phyloP scores from a whole-genome alignment of 2,888 invertebrate genomes.

The Prosopocoilus inquinatus region DNA sequence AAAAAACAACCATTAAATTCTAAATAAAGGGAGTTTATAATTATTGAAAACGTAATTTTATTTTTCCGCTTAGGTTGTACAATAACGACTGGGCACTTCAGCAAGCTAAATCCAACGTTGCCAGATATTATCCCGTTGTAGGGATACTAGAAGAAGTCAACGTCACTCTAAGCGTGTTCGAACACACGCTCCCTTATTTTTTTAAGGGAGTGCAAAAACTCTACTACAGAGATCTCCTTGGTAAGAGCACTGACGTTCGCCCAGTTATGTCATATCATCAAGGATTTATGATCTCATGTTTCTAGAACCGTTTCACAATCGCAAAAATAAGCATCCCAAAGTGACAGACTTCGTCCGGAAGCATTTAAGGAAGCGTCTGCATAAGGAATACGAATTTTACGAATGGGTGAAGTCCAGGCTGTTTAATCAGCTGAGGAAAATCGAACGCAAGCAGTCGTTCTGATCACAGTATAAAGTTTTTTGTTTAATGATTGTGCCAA shows the following conservation, averaged over 20 bases:
- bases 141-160: slow-evolving; percentile 61
- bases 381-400: slow-evolving; percentile 59
- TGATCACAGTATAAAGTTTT: too few species aligned
- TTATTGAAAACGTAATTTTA: not conserved
- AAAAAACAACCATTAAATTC: not conserved
- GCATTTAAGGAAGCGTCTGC: slow-evolving; percentile 46
- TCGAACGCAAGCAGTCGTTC: too few species aligned
- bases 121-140: slow-evolving; percentile 58
- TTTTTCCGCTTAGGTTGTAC: slow-evolving; percentile 45
- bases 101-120: slow-evolving; percentile 57
- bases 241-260: slow-evolving; percentile 51
- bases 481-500: too few species aligned
- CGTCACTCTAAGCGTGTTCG: slow-evolving; percentile 54
- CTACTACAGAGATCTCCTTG: slow-evolving; percentile 52
- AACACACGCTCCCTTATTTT: slow-evolving; percentile 56
- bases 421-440: slow-evolving; percentile 32
- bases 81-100: slow-evolving; percentile 57
- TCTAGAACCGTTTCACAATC: slow-evolving; percentile 47
- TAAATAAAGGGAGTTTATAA: not conserved
- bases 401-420: slow-evolving; percentile 56
- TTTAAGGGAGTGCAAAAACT: slow-evolving; percentile 56
- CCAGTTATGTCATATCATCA: not conserved
- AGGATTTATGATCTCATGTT: slow-evolving; percentile 29
- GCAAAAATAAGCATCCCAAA: slow-evolving; percentile 42
- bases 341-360: slow-evolving; percentile 36